Evolutionary conservation across 2,797 vertebrate genomes (phyloP).

Genomic region (Ctenosaura bakeri): DNA sequence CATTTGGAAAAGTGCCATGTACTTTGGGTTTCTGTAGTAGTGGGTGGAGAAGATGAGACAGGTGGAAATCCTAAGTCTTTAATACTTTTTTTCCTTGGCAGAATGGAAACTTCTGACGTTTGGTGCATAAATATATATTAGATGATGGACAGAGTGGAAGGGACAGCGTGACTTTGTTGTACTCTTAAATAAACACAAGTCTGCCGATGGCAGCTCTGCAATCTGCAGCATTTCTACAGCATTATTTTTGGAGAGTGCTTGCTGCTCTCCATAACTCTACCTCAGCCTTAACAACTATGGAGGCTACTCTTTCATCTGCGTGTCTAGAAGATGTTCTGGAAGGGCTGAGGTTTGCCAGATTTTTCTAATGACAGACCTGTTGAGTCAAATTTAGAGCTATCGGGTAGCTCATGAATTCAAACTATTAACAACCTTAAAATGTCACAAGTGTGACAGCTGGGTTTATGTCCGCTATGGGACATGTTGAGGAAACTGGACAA

Average conservation of each 20-base stretch:
- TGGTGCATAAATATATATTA: constrained; percentile 36
- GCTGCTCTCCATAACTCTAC: constrained; percentile 65
- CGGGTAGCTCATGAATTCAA: constrained; percentile 73
- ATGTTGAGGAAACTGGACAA: constrained; percentile 48
- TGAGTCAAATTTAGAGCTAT: constrained; percentile 74
- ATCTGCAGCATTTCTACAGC: constrained; percentile 60
- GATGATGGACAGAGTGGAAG: constrained; percentile 37
- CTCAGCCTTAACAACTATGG: constrained; percentile 55
- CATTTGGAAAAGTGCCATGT: not conserved
- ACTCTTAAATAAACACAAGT: constrained; percentile 67
- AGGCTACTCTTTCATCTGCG: constrained; percentile 73
- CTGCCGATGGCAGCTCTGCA: constrained; percentile 68
- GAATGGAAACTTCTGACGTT: constrained; percentile 49
- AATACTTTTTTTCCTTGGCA: constrained; percentile 17
- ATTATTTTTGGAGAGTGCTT: constrained; percentile 71
- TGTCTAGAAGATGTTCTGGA: constrained; percentile 73
- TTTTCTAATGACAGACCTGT: constrained; percentile 72
- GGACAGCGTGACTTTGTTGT: constrained; percentile 56
- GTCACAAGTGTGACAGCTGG: constrained; percentile 76
- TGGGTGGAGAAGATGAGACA: constrained; percentile 2
- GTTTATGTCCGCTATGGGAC: constrained; percentile 53
- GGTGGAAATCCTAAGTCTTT: constrained; percentile 29
- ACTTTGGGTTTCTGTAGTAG: not conserved
- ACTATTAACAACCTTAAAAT: constrained; percentile 75
- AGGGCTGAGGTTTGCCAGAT: constrained; percentile 76